Evolutionary conservation across 2,113 vertebrate species (phyloP).

Genomic region (Anolis sagrei): DNA sequence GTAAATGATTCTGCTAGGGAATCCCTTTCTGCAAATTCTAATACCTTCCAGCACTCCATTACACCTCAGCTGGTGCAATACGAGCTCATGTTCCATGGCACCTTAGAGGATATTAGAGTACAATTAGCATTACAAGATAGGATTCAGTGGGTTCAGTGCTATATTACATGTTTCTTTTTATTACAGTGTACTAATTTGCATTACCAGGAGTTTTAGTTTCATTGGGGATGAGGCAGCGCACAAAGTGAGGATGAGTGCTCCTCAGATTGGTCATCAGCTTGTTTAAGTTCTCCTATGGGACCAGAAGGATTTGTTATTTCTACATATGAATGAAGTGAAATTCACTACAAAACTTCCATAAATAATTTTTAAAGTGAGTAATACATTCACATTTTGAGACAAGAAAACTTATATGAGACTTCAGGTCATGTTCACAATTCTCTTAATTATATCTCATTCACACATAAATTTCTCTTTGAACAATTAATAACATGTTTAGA

Average conservation of each 20-base stretch:
- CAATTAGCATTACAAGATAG: neutral
- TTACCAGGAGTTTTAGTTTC: conserved; percentile 95
- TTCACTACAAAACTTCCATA: neutral
- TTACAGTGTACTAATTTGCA: neutral
- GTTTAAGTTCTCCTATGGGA: conserved; percentile 89
- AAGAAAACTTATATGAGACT: neutral
- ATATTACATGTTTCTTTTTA: neutral
- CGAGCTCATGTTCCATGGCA: conserved; percentile 87
- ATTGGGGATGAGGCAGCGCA: conserved; percentile 93
- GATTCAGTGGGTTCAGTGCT: neutral
- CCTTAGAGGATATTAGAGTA: conserved; percentile 67
- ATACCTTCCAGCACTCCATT: conserved; percentile 91
- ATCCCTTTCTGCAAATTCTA: conserved; percentile 90
- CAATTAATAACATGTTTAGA: neutral
- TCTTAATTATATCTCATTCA: too few species aligned
- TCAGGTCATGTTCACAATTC: neutral
- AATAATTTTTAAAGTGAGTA: neutral
- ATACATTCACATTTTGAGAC: neutral
- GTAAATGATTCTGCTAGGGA: conserved; percentile 89
- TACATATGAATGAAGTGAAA: neutral
- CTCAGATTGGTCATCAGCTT: conserved; percentile 93
- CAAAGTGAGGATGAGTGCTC: conserved; percentile 93
- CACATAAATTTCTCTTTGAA: neutral
- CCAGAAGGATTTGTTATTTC: neutral
- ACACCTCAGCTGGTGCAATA: conserved; percentile 90